Conservation (phyloP, 2,888 invertebrate species). For the Ennomos quercinarius region DNA sequence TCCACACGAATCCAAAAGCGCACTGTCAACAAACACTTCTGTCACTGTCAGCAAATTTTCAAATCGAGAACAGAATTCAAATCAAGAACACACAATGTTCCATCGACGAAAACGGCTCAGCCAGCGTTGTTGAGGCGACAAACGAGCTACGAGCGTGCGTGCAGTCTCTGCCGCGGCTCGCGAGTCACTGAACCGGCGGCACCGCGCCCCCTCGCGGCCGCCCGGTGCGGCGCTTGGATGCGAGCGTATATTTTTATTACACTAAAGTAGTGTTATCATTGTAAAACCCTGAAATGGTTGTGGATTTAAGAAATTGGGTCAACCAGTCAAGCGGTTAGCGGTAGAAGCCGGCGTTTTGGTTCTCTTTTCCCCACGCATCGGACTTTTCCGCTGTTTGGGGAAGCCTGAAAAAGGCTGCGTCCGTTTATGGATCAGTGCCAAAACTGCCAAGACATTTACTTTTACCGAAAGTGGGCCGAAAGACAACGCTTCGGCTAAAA, state of each 20-base stretch:
- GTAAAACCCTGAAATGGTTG: conserved; percentile 73
- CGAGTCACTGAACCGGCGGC: conserved; percentile 79
- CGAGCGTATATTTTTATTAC: conserved; percentile 69
- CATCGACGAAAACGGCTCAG: conserved; percentile 44
- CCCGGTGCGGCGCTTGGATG: conserved; percentile 46
- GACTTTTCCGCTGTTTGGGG: conserved; percentile 6
- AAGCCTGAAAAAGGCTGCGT: conserved; percentile 5
- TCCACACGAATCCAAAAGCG: conserved; percentile 41
- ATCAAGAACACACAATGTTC: conserved; percentile 53
- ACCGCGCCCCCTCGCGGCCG: conserved; percentile 59
- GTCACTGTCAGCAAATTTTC: conserved; percentile 72
- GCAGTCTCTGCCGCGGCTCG: conserved; percentile 57
- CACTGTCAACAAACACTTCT: conserved; percentile 63
- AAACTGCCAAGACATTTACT: conserved; percentile 18
- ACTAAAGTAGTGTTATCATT: conserved; percentile 70
- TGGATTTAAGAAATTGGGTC: conserved; percentile 75
- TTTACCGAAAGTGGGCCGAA: no score
- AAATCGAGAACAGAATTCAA: conserved; percentile 45
- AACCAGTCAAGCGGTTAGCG: conserved; percentile 61
- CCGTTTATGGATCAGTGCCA: conserved; percentile 13
- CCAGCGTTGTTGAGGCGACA: conserved; percentile 36
- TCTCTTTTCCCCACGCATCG: conserved; percentile 13
- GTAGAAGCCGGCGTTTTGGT: conserved; percentile 28
- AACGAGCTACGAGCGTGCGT: conserved; percentile 53
- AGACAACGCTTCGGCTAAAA: no score